These are phyloP conservation scores for Corythornis vintsioides DNA, from an alignment of 2,113 vertebrate genomes.

Conservation along the genomic window DNA sequence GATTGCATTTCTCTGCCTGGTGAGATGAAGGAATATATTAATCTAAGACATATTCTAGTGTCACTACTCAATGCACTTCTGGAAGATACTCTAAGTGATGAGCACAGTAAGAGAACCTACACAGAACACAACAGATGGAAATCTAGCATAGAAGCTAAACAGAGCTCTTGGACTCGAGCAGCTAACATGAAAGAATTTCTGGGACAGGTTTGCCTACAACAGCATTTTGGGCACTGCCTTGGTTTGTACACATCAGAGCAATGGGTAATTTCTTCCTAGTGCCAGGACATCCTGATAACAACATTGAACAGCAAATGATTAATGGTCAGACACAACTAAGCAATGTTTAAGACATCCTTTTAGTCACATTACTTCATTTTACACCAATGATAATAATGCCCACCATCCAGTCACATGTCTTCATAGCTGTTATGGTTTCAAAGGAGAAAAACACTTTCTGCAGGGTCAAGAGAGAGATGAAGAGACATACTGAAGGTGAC, in stretches of 20 bases:
- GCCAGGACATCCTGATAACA: neutral
- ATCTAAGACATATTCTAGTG: neutral
- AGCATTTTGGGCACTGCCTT: neutral
- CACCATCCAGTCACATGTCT: neutral
- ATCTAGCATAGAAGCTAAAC: neutral
- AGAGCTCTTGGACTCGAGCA: neutral
- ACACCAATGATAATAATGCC: neutral
- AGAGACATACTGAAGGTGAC: neutral
- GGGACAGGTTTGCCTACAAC: neutral
- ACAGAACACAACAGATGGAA: neutral
- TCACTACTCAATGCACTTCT: neutral
- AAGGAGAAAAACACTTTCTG: neutral
- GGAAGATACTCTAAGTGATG: neutral
- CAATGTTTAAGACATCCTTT: neutral
- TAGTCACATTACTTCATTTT: neutral
- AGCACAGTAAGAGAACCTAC: neutral
- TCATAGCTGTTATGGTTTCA: neutral
- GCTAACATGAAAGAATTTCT: neutral
- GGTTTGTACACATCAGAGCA: rapidly evolving
- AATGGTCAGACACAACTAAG: neutral
- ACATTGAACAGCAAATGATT: neutral
- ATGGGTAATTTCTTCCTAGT: neutral
- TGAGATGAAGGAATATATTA: neutral
- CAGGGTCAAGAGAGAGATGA: neutral
- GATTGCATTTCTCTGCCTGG: neutral